phyloP scores from a whole-genome alignment of 2,113 vertebrate species.

The Sinocyclocheilus grahami region DNA sequence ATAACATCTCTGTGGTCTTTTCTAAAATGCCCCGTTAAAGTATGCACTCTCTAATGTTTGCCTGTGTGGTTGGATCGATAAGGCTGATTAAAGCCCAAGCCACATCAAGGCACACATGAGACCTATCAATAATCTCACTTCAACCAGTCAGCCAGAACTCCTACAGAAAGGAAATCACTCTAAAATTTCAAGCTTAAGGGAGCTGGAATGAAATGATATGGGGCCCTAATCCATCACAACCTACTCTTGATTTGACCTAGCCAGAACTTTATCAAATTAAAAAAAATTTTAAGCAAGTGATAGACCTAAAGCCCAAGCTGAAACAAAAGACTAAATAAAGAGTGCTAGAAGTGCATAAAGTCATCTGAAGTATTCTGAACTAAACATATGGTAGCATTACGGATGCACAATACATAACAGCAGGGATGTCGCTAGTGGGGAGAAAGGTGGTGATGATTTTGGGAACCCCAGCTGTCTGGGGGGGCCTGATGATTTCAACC shows the following conservation, averaged over 20 bases:
- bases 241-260: conserved; percentile 14
- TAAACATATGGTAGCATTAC: neutral
- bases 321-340: neutral
- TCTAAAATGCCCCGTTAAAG: conserved; percentile 17
- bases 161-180: conserved; percentile 1
- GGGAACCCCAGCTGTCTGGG: too few relatives aligned
- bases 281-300: neutral
- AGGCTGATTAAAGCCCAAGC: conserved; percentile 33
- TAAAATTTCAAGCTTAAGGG: conserved; percentile 27
- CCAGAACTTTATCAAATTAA: neutral
- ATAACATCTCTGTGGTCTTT: conserved; percentile 20
- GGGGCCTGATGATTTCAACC: too few relatives aligned
- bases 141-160: conserved; percentile 5
- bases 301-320: neutral
- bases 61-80: conserved; percentile 35
- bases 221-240: conserved; percentile 36
- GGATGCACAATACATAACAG: too few relatives aligned
- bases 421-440: too few relatives aligned
- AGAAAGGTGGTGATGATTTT: too few relatives aligned
- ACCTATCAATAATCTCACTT: conserved; percentile 30
- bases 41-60: neutral
- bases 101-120: conserved; percentile 20
- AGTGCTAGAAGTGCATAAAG: neutral
- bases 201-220: conserved; percentile 12
- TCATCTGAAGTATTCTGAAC: neutral